Evolutionary conservation across 2,888 invertebrate species (phyloP), one percentile per base, ranked within the genome.

Genomic region (Petrolisthes cinctipes): DNA sequence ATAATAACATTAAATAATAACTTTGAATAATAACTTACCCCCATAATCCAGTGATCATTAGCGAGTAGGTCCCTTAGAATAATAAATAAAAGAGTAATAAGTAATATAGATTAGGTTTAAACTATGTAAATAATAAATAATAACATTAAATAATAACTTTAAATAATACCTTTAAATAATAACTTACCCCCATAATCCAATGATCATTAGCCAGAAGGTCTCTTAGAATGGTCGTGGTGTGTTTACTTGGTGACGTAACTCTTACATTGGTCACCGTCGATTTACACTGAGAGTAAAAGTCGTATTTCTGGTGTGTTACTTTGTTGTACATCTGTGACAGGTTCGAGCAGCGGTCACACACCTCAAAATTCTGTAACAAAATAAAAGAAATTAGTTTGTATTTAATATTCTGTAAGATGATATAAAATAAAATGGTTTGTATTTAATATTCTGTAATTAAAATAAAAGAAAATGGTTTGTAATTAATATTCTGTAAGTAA

Each of bases 201-300:
- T 89, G 82, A 75, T 90, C 90, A 53, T 89, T 90, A 66, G 89
- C 89, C 7, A 90, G 82, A 37, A 90, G 84, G 61, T 90, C 90
- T 61, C 89, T 80, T 37, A 90, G 89, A 17, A 90, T 89, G 79
- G 89, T 89, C 20, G 90, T 90, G 53, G 90, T 90, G 80, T 86
- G 83, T 71, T 90, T 90, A 82, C 81, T 82, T 14, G 90, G 86
- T 14, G 89, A 84, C 20, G 89, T 86, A 11, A 89, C 89, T 73
- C 90, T 80, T 68, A 89, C 88, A 80, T 89, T 90, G 73, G 90
- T 90, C 37, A 90, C 90, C 51, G 88, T 89, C n/a, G 85, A 81
- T 66, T 90, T 90, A 68, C 90, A 90, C 84, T 90, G 85, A 11
- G 88, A 89, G 61, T 88, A 90, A 75, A 88, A 90, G 23, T 89